Evolutionary conservation across 2,797 vertebrate genomes (phyloP), one percentile per base, ranked within the genome.

Genomic region (Melopsittacus undulatus): DNA sequence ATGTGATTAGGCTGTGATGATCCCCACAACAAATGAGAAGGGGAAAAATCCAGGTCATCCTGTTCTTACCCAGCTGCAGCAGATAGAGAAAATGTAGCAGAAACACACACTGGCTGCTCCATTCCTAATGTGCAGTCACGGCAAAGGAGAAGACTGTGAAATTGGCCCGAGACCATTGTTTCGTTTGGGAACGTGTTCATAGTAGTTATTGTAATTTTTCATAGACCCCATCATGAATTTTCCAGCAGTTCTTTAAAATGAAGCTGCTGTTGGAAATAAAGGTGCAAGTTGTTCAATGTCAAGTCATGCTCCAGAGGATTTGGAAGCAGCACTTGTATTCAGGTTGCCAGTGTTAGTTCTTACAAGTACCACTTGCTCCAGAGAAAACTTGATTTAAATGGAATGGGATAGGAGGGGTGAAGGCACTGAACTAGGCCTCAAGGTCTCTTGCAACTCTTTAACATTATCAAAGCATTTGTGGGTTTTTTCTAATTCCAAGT

Each of bases 171-270:
- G 80, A 46, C 34, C 69, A 75, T 78, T 0, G 0, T 62, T 91
- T 86, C 59, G 32, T 48, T 62, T 82, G 83, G 76, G 62, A 87
- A 75, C 21, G 16, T 66, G 69, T 75, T 95, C 77, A 62, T 46
- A 69, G 73, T 5, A 63, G 66, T 76, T 54, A 66, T 14, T 88
- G 82, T 87, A 61, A 70, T 73, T 92, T 90, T 92, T 95, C 93
- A 81, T 66, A 45, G 73, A 83, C 57, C 85, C 36, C 45, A 69
- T 84, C 83, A 5, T 5, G 26, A 73, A 38, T 95, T 95, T 95
- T 91, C 94, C 80, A 95, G 72, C 84, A 83, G 63, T 52, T 91
- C 79, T 88, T 66, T 52, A 78, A 83, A 89, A 91, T 11, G 68
- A 78, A 86, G 82, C 70, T 87, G 88, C 63, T 89, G 40, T 74